Conservation (phyloP, 2,113 vertebrate species). For the Thinocorus orbignyianus region DNA sequence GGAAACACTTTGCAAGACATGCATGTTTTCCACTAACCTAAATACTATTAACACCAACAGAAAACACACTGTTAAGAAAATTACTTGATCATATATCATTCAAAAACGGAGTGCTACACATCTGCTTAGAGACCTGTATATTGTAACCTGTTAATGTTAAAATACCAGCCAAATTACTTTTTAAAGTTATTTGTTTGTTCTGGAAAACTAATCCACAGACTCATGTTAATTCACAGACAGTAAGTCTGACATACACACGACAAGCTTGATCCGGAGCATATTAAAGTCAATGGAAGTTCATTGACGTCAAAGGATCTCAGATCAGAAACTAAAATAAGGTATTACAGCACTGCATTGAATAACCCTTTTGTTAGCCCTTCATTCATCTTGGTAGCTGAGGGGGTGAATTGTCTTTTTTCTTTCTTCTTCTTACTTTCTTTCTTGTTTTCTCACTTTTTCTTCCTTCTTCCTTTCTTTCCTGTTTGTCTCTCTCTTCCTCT, state of each 20-base stretch:
- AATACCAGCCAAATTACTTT: not conserved
- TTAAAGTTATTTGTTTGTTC: not conserved
- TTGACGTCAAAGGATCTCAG: slow-evolving; percentile 39
- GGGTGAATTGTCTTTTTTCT: not conserved
- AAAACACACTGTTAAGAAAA: slow-evolving; percentile 60
- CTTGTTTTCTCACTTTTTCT: not conserved
- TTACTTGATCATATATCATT: slow-evolving; percentile 2
- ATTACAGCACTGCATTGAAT: not conserved
- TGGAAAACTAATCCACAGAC: not conserved
- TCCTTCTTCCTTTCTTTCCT: not conserved
- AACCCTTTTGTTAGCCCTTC: slow-evolving; percentile 1
- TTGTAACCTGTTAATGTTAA: not conserved
- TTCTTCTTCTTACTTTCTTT: not conserved
- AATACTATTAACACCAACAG: slow-evolving; percentile 56
- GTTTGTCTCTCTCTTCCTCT: not conserved
- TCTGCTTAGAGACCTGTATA: not conserved
- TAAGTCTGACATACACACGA: slow-evolving; percentile 27
- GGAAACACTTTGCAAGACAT: slow-evolving; percentile 63
- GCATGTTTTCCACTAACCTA: slow-evolving; percentile 71
- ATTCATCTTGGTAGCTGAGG: not conserved
- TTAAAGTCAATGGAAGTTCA: slow-evolving; percentile 17
- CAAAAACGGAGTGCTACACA: not conserved
- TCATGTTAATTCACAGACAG: not conserved
- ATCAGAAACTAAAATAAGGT: slow-evolving; percentile 36
- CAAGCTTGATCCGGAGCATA: not conserved